Evolutionary conservation across 1,140 invertebrate species (phyloP), one percentile per base, ranked within the genome.

Genomic region (Bombus soroeensis): DNA sequence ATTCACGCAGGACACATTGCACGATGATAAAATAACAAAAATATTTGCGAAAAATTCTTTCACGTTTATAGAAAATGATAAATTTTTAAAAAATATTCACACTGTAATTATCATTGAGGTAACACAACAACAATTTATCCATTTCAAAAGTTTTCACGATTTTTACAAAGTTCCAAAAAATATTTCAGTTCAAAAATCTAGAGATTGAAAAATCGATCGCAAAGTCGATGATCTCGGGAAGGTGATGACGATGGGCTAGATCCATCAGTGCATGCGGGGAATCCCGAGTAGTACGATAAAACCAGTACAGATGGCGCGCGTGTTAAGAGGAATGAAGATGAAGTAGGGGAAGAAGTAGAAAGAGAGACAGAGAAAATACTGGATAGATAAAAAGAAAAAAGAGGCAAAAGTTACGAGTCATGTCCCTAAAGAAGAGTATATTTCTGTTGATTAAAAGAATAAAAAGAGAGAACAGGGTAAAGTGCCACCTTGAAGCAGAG

Each of bases 401-500:
- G 87, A 75, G 74, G 77, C 87, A 88, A 90, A 43, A 41, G 80
- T 89, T 85, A 95, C 92, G 93, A 95, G 94, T 94, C 93, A 92
- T 94, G 92, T 93, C 93, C 93, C 92, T 89, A 92, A 94, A 95
- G 92, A 88, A 90, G 92, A 91, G 76, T 80, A 89, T 83, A 87
- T 73, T 91, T 87, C 22, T 62, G 64, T 32, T 66, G 72, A 78
- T 66, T 70, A 85, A 81, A 85, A 91, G 90, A 92, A 85, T 91
- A 88, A 91, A 83, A 62, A 77, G 22, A 78, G 12, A 77, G 53
- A 62, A 91, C 87, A 91, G 92, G 88, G 47, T 85, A 77, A 80
- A 59, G 70, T 81, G 47, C 25, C 76, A 89, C 81, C 88, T 89
- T 89, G 88, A 88, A 89, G 86, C 83, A 83, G 88, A 87, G 37